phyloP scores from a whole-genome alignment of 2,113 vertebrate genomes.

The Orthonyx spaldingii region DNA sequence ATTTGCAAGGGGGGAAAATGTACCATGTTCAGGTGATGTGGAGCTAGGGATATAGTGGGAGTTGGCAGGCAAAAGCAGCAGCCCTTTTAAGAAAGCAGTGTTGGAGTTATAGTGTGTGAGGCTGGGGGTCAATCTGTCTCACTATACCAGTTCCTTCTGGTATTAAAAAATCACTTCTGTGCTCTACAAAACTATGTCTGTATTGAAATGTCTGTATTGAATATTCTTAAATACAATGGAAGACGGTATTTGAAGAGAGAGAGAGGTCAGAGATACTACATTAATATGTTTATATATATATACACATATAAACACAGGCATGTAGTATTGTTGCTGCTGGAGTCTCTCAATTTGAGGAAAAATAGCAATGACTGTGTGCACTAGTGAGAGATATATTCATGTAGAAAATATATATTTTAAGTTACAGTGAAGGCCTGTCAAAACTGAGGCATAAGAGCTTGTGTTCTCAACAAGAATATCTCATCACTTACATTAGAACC shows the following conservation, averaged over 20 bases:
- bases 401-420: not conserved
- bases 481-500: not conserved
- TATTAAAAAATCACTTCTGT: not conserved
- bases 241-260: not conserved
- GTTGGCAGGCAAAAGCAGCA: not conserved
- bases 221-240: not conserved
- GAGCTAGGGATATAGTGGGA: not conserved
- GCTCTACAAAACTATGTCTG: not conserved
- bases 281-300: not conserved
- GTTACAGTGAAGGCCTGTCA: not conserved
- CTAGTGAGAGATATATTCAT: not conserved
- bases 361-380: not conserved
- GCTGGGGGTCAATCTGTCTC: not conserved
- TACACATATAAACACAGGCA: accelerated
- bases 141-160: not conserved
- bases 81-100: not conserved
- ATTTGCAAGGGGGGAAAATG: not conserved
- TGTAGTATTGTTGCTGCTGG: not conserved
- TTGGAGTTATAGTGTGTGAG: not conserved
- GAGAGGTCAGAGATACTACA: not conserved
- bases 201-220: not conserved
- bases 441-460: not conserved
- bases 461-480: not conserved
- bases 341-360: not conserved
- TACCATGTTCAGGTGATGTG: not conserved